Evolutionary conservation across 2,888 invertebrate species (phyloP), one percentile per base, ranked within the genome.

Genomic region (Drosophila parthenogenetica): DNA sequence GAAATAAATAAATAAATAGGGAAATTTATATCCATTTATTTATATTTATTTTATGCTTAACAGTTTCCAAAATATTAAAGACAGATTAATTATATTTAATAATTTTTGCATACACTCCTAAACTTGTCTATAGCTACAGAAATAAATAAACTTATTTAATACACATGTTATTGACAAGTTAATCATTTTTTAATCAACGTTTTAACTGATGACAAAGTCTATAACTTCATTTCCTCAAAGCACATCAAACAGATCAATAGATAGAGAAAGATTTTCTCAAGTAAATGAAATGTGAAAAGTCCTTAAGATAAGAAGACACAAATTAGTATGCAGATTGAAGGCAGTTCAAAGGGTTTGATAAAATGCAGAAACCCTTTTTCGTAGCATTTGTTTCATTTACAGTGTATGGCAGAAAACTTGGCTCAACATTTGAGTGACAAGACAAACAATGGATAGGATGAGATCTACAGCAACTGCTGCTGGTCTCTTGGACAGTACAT

Each of bases 391-490:
- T 76, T 74, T 69, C 64, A 73, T 75, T 61, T 58, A 60, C 69
- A 77, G 79, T 75, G 77, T 66, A 74, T 64, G 50, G 55, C 37
- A 39, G 42, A 82, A 74, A 82, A 82, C 70, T 86, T 67, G 68
- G 67, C 73, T 68, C 58, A 66, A 49, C 69, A 77, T 71, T 57
- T 74, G 75, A 81, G 79, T 79, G 79, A 75, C 78, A 86, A 72
- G 68, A 70, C 84, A 83, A 88, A 83, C 87, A 83, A 86, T 83
- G 60, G 76, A 60, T 68, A 69, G 63, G 62, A 68, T 40, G 55
- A 69, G 72, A 66, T 46, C 74, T 67, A 39, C 65, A 58, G 25
- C 2, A 51, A 22, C 0, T 54, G 48, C 10, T 42, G 10, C 10
- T 49, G 69, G 63, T 84, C 39, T 40, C 22, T 25, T 40, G 37